Evolutionary conservation across 2,888 invertebrate genomes (phyloP), one percentile per base, ranked within the genome.

Genomic region (Athalia circularis): DNA sequence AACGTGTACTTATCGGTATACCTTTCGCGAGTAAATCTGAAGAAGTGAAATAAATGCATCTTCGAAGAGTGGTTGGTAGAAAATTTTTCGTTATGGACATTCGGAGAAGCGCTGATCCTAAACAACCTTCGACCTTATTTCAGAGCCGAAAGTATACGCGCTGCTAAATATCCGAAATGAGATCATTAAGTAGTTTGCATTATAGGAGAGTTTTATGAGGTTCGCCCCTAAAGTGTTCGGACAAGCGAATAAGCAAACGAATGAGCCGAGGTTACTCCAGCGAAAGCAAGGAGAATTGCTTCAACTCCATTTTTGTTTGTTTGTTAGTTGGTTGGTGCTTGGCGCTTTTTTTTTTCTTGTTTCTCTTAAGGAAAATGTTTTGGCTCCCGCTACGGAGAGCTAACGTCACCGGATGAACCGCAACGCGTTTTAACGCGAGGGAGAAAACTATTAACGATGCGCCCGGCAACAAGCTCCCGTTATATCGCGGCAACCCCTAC

Each of bases 211-310:
- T 47, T 72, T 57, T 59, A 59, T 11, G 72, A 72, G 13, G 45
- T 48, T 72, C 9, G 59, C 45, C 59, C 43, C 57, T 59, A 59
- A 59, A 72, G 59, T 45, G 47, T 11, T 9, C 72, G 57, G 59
- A 72, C 45, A 47, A 59, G 57, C 57, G 72, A 57, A 72, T 72
- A 57, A 72, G 59, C 72, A 72, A 59, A 72, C 72, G 47, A 13
- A 72, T 57, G 47, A 13, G 13, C 4, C 59, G 7, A 47, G 57
- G 57, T 47, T 72, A 72, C 45, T 47, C 45, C 59, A 13, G 11
- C 13, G 13, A 52, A 57, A 7, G 13, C 45, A 59, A 50, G 57
- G 13, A 72, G 59, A 4, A 9, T 47, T 72, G 59, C 72, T 13
- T 72, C 13, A 7, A 57, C 57, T 29, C 29, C 1, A 29, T 29